A percentile compares a stretch with the other conserved stretches of the same genome.
Evolutionary conservation across 1,140 invertebrate genomes (phyloP).

Genomic region (Antheraea mylitta): DNA sequence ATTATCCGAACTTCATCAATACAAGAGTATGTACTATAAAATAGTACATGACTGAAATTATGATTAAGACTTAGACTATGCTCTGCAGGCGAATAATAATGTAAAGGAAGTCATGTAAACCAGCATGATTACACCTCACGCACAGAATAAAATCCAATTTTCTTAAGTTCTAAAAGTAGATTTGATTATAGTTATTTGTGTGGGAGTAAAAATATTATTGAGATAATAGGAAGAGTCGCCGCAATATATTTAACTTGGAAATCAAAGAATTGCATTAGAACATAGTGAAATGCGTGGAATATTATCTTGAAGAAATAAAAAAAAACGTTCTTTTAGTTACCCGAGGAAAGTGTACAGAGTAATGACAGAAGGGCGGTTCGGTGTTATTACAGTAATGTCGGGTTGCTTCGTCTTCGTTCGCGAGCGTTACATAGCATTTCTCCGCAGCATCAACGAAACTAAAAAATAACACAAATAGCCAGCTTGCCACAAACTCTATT

Average conservation of each 20-base stretch:
- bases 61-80: neutral
- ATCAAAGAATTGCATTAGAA: slow-evolving; percentile 3
- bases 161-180: neutral
- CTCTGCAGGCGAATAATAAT: neutral
- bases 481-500: slow-evolving; percentile 70
- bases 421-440: slow-evolving; percentile 64
- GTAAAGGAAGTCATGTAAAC: neutral
- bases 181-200: neutral
- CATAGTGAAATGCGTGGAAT: slow-evolving; percentile 26
- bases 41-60: neutral
- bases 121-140: neutral
- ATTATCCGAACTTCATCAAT: neutral
- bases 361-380: slow-evolving; percentile 64
- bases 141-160: neutral
- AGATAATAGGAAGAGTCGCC: slow-evolving; percentile 1
- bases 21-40: too few species aligned
- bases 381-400: slow-evolving; percentile 69
- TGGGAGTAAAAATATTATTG: neutral
- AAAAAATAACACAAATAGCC: slow-evolving; percentile 68
- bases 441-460: slow-evolving; percentile 53
- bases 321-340: slow-evolving; percentile 41
- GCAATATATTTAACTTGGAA: neutral
- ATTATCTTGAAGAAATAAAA: slow-evolving; percentile 40
- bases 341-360: slow-evolving; percentile 56
- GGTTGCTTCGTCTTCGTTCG: slow-evolving; percentile 62